Percentiles rank a stretch among this genome's conserved stretches.
phyloP scores from a whole-genome alignment of 2,113 vertebrate species.

The Xiphias gladius region DNA sequence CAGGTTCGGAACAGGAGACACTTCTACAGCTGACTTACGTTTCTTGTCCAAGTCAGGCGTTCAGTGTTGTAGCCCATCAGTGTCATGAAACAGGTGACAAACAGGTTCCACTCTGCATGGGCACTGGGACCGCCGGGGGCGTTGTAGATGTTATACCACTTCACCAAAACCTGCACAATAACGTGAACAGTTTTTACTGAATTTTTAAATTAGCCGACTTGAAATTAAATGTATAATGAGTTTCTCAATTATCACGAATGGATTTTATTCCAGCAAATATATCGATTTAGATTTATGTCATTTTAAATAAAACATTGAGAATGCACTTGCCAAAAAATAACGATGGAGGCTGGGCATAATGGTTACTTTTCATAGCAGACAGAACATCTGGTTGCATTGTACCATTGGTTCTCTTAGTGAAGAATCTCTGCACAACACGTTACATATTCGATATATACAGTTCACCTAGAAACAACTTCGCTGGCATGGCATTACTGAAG shows the following conservation, averaged over 20 bases:
- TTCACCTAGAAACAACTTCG: background rate
- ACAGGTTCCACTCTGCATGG: constrained; percentile 95
- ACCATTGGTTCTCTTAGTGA: background rate
- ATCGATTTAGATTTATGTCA: background rate
- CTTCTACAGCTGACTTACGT: constrained; percentile 83
- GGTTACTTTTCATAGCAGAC: background rate
- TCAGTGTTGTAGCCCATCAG: constrained; percentile 99
- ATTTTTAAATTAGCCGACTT: background rate
- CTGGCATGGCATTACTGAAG: background rate
- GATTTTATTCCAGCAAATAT: background rate
- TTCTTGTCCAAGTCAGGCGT: constrained; percentile 91
- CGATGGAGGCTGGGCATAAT: background rate
- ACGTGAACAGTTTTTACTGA: background rate
- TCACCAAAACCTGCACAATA: constrained; percentile 84
- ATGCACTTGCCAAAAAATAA: background rate
- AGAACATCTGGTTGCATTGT: background rate
- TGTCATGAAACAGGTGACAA: constrained; percentile 96
- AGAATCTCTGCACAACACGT: background rate
- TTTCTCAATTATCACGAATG: background rate
- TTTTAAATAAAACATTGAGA: background rate
- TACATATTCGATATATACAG: background rate
- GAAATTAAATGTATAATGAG: background rate
- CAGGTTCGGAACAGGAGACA: background rate
- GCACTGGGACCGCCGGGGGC: constrained; percentile 93
- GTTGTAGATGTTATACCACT: constrained; percentile 98